Conservation (phyloP, 2,888 invertebrate genomes). For the Drosophila hawaiiensis region DNA sequence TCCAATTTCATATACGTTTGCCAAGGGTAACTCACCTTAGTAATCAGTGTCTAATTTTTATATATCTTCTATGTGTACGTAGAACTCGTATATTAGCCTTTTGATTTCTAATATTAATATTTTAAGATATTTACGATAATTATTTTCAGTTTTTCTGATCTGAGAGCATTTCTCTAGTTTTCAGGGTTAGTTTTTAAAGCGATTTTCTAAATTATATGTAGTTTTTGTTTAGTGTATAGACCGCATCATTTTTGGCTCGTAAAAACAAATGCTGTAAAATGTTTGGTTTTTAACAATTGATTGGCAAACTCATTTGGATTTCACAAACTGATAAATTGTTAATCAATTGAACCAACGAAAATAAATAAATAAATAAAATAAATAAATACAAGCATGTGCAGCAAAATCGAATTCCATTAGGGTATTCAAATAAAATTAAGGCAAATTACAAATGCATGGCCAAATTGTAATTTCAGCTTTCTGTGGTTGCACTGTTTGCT, state of each 20-base stretch:
- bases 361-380: slow-evolving; percentile 15
- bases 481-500: slow-evolving; percentile 43
- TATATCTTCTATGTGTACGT: not conserved
- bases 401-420: slow-evolving; percentile 54
- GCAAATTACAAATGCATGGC: slow-evolving; percentile 48
- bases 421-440: slow-evolving; percentile 52
- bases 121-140: not conserved
- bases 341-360: slow-evolving; percentile 38
- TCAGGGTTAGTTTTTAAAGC: not conserved
- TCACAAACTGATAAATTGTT: slow-evolving; percentile 33
- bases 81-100: too few species aligned
- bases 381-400: slow-evolving; percentile 20
- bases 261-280: not conserved
- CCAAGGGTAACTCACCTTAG: too few species aligned
- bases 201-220: not conserved
- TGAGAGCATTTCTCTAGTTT: not conserved
- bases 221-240: not conserved
- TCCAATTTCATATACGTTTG: not conserved
- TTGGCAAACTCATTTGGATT: slow-evolving; percentile 1
- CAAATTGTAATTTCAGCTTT: slow-evolving; percentile 49
- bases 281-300: not conserved
- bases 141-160: too few species aligned
- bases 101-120: not conserved
- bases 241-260: not conserved
- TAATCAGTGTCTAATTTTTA: not conserved